These are phyloP conservation scores for Volucella inanis DNA, from an alignment of 2,888 invertebrate genomes.

Conservation along the genomic window DNA sequence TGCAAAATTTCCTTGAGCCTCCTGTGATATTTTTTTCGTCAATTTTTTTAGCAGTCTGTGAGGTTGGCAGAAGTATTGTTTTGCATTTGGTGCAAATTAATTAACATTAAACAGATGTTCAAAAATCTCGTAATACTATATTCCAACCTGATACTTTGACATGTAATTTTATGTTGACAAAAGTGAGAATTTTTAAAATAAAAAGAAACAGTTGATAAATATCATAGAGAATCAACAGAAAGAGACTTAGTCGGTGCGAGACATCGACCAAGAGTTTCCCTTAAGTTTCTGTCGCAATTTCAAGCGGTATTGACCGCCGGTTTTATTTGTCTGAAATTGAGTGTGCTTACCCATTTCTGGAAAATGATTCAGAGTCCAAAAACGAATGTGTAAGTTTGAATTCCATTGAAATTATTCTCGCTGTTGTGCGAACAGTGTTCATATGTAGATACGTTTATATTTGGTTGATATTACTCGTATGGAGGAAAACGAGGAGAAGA, in stretches of 20 bases:
- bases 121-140: no score
- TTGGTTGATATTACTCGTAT: neutral
- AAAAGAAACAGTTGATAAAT: no score
- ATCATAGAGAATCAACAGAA: no score
- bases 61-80: no score
- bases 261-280: slow-evolving; percentile 32
- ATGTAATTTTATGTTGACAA: no score
- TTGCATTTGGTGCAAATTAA: no score
- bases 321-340: slow-evolving; percentile 26
- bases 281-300: slow-evolving; percentile 30
- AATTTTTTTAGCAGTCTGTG: no score
- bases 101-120: no score
- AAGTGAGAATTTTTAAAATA: no score
- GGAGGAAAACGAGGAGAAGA: slow-evolving; percentile 23
- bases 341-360: neutral
- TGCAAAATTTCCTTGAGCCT: no score
- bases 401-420: slow-evolving; percentile 28
- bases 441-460: neutral
- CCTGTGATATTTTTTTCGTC: no score
- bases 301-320: slow-evolving; percentile 3
- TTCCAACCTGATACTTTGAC: no score
- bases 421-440: neutral
- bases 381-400: slow-evolving; percentile 34
- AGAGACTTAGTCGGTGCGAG: slow-evolving; percentile 5
- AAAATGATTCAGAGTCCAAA: slow-evolving; percentile 2